A percentile compares a stretch with the other conserved stretches of the same genome.
Conservation (phyloP, 2,797 vertebrate species). For the Huso huso region DNA sequence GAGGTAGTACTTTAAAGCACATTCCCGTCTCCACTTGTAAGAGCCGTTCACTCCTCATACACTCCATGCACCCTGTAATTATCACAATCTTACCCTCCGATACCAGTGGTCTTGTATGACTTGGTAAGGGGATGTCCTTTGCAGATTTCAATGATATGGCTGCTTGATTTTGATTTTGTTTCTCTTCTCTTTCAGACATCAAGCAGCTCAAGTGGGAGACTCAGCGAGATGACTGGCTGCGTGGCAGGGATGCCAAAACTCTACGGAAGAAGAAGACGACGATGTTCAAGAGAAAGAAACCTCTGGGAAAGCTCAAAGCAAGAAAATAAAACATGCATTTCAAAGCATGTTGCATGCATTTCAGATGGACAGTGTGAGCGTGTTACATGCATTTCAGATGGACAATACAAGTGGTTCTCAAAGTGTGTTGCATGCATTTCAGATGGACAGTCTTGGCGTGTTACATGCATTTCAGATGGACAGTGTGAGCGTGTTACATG, state of each 20-base stretch:
- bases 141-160: too few species aligned
- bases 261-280: conserved; percentile 73
- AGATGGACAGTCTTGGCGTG: too few species aligned
- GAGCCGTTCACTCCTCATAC: too few species aligned
- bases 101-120: too few species aligned
- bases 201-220: conserved; percentile 90
- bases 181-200: conserved; percentile 49
- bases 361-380: background rate
- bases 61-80: too few species aligned
- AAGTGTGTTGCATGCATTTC: conserved; percentile 9
- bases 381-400: background rate
- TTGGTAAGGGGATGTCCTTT: too few species aligned
- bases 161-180: background rate
- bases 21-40: too few species aligned
- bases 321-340: background rate
- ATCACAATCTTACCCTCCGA: too few species aligned
- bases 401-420: too few species aligned
- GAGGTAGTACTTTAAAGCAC: too few species aligned
- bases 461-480: too few species aligned
- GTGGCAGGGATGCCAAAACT: conserved; percentile 72
- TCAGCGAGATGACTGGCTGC: conserved; percentile 82
- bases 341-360: background rate
- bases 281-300: conserved; percentile 58
- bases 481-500: too few species aligned
- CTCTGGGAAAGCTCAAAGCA: conserved; percentile 42